Conservation (phyloP, 2,888 invertebrate species). For the Trissolcus brochymenae region DNA sequence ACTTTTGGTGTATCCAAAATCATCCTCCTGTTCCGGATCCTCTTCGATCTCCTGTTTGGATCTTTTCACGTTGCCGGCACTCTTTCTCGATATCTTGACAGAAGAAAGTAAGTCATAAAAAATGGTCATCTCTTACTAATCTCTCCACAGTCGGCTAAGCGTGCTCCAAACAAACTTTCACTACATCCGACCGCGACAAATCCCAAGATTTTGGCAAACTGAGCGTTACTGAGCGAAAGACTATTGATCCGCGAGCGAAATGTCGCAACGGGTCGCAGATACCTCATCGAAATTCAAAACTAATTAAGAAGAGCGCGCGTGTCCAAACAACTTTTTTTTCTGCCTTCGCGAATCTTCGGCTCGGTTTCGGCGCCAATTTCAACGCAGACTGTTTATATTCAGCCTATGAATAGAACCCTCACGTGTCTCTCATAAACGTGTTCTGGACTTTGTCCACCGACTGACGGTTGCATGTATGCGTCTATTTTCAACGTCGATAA, state of each 20-base stretch:
- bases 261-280: slow-evolving; percentile 11
- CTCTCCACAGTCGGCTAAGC: slow-evolving; percentile 8
- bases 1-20: slow-evolving; percentile 96
- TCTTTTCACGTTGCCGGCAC: slow-evolving; percentile 89
- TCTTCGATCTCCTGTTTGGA: slow-evolving; percentile 86
- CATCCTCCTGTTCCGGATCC: slow-evolving; percentile 92
- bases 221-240: slow-evolving; percentile 26
- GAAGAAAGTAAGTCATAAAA: slow-evolving; percentile 42
- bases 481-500: slow-evolving; percentile 2
- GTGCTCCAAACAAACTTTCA: slow-evolving; percentile 31
- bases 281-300: slow-evolving; percentile 8
- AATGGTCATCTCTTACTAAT: slow-evolving; percentile 21
- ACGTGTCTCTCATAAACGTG: slow-evolving; percentile 41
- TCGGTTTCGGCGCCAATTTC: slow-evolving; percentile 34
- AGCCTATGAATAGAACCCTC: slow-evolving; percentile 57
- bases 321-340: slow-evolving; percentile 31
- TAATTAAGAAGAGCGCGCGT: background rate
- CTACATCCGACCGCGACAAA: slow-evolving; percentile 16
- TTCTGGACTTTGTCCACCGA: slow-evolving; percentile 51
- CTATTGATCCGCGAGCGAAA: slow-evolving; percentile 35
- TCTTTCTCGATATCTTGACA: slow-evolving; percentile 89
- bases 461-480: slow-evolving; percentile 25
- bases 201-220: slow-evolving; percentile 32
- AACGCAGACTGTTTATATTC: slow-evolving; percentile 51
- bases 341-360: slow-evolving; percentile 22